Evolutionary conservation across 1,140 invertebrate genomes (phyloP).

Genomic region (Aphis gossypii): DNA sequence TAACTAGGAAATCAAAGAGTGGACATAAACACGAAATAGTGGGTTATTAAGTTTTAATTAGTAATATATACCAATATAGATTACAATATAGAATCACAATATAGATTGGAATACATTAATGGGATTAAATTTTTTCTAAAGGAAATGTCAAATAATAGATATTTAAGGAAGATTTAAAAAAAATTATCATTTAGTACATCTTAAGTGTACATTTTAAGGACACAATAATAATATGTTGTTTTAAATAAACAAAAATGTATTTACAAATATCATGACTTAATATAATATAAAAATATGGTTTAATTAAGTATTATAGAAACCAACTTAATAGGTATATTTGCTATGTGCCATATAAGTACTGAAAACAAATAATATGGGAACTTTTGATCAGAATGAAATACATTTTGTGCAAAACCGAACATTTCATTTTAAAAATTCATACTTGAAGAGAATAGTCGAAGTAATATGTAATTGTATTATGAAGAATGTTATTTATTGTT

Average conservation of each 20-base stretch:
- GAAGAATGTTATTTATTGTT: slow-evolving; percentile 41
- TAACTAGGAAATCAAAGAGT: background rate
- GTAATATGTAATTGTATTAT: slow-evolving; percentile 23
- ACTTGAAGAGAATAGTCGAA: slow-evolving; percentile 19
- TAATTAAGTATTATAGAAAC: background rate
- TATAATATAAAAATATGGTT: too few relatives aligned
- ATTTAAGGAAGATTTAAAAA: too few relatives aligned
- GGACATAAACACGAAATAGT: background rate
- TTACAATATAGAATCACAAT: too few relatives aligned
- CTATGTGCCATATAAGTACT: background rate
- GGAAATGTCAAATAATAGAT: too few relatives aligned
- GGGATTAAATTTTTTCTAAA: background rate
- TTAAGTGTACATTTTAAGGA: background rate
- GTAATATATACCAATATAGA: too few relatives aligned
- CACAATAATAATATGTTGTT: background rate
- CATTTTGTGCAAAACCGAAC: background rate
- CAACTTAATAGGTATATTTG: background rate
- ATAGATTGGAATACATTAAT: background rate
- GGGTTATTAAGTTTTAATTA: background rate
- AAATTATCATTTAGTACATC: background rate
- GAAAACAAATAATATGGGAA: background rate
- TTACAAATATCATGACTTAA: background rate
- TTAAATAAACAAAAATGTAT: background rate
- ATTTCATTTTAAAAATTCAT: background rate
- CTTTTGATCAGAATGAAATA: background rate